Evolutionary conservation across 2,113 vertebrate species (phyloP), one percentile per base, ranked within the genome.

Genomic region (Calidris pugnax): DNA sequence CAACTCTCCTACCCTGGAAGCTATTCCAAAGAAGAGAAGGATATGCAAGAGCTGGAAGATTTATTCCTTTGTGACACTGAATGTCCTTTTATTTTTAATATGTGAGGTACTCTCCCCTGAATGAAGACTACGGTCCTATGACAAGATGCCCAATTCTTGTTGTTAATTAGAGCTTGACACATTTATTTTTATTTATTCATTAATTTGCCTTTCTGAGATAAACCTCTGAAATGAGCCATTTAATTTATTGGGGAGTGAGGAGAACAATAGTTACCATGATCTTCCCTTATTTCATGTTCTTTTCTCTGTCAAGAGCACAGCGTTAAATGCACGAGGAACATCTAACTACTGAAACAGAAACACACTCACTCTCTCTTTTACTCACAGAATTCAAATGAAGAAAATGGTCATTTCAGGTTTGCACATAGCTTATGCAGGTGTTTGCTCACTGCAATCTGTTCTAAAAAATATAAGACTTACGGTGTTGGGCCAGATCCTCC

Each of bases 111-210:
- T 47, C n/a, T 89, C 63, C 71, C 20, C 35, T 68, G 67, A 68
- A 95, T 64, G 76, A 93, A 89, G 93, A 92, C 79, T 93, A 95
- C 74, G 91, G 63, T 60, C 64, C 73, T 72, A 39, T 95, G 97
- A 97, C 96, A 95, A 95, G 95, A 90, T 89, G 85, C 80, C 93
- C 91, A 92, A 67, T 92, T 83, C 93, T 95, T 95, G 89, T 85
- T 97, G 96, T 95, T 97, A 97, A 97, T 97, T 97, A 97, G 85
- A 93, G 89, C 96, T 77, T 94, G 96, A 96, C 95, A 97, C 91
- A 53, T 97, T 97, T 97, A 97, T 96, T 97, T 97, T 97, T 97
- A 96, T 97, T 97, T 97, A 95, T 97, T 96, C 94, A 95, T 97
- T 97, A 94, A 96, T 97, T 96, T 97, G 59, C 53, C 68, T 72